phyloP scores from a whole-genome alignment of 2,113 vertebrate genomes.

The Chrysochloris asiatica region DNA sequence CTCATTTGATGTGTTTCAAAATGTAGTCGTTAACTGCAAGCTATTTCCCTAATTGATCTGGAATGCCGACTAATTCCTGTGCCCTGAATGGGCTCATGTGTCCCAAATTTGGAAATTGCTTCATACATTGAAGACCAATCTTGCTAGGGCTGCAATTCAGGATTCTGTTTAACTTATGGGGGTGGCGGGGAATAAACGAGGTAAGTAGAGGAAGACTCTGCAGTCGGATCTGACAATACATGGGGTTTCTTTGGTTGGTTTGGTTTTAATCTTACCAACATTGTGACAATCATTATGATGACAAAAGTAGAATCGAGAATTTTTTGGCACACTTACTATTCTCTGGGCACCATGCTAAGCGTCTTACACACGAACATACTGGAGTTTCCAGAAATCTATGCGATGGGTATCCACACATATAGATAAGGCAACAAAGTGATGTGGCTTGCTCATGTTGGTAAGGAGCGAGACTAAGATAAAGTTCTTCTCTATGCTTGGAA shows the following conservation, averaged over 20 bases:
- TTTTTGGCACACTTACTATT: accelerated
- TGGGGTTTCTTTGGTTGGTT: too few species aligned
- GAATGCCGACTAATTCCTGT: conserved; percentile 61
- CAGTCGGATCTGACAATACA: neutral
- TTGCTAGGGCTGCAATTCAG: neutral
- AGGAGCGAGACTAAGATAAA: too few species aligned
- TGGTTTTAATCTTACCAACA: neutral
- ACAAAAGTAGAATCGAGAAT: neutral
- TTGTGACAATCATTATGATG: neutral
- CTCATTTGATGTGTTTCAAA: conserved; percentile 31
- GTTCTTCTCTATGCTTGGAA: neutral
- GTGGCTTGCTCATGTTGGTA: accelerated
- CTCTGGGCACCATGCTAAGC: accelerated
- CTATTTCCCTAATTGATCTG: conserved; percentile 60
- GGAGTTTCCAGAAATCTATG: too few species aligned
- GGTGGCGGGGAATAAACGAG: neutral
- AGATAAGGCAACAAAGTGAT: neutral
- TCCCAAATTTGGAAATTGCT: conserved; percentile 42
- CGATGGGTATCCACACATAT: accelerated
- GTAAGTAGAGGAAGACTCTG: neutral
- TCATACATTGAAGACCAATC: neutral
- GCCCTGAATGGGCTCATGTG: conserved; percentile 36
- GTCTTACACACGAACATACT: accelerated
- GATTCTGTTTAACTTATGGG: neutral
- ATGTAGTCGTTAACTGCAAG: conserved; percentile 42